Base-by-base conservation (phyloP, 2,113 vertebrate species). In the Forbesichthys agassizii region DNA sequence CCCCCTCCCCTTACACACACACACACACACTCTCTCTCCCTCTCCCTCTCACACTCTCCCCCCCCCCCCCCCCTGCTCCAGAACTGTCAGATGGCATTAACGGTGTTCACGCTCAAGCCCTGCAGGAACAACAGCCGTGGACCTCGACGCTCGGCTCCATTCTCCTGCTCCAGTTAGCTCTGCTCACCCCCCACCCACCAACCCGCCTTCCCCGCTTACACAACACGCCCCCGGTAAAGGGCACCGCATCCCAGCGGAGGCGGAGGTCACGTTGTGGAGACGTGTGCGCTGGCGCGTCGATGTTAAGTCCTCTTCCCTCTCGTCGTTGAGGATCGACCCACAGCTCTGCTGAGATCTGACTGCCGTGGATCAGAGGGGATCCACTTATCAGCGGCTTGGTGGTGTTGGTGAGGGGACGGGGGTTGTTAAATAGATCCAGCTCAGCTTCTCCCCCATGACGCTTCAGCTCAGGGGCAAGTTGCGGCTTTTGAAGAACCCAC, bases 61-160 rank as follows among this genome's bases (percentile, higher is more conserved):
- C 87, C 86, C 90, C 92, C 90, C 91, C 82, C 84, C 89, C 86
- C 85, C 87, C 92, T 92, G 96, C 95, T 96, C 96, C 93, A 97
- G 92, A 96, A 96, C 94, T 95, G 94, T 97, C 96, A 96, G 94
- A 94, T 95, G 91, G 89, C 90, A 96, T 98, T 96, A 98, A 92
- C 87, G 90, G 87, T 90, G 91, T 95, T 94, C 93, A 93, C 94
- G 91, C 92, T 96, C 95, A 93, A 79, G 91, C 94, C 95, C 94
- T 93, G 93, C 90, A 94, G 95, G 95, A 96, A 94, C 94, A 95
- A 95, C 94, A 97, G 93, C 91, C 93, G 93, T 93, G 93, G 95
- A 96, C 94, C 91, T 94, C 84, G 92, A 91, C 91, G 91, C 90
- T 92, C 92, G 92, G 93, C 93, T 84, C 93, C 93, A 95, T 96